Conservation (phyloP, 2,888 invertebrate species). For the Nematopogon swammerdamellus region DNA sequence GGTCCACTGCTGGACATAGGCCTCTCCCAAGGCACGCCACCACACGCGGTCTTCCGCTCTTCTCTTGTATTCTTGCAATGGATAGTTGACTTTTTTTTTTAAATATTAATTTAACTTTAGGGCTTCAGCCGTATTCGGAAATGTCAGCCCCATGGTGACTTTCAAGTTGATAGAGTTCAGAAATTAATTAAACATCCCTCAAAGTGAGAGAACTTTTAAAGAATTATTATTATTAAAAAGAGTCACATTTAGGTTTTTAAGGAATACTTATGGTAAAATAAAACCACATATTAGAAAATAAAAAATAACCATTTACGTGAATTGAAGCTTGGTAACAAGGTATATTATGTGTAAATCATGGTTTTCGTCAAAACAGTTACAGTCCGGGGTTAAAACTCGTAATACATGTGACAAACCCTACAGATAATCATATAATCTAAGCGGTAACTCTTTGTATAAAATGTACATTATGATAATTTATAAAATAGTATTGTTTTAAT, state of each 20-base stretch:
- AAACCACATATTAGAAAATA: conserved; percentile 44
- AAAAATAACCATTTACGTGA: conserved; percentile 54
- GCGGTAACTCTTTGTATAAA: conserved; percentile 52
- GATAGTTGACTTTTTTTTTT: too few relatives aligned
- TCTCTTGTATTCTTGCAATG: too few relatives aligned
- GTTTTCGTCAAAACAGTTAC: conserved; percentile 34
- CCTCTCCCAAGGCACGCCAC: too few relatives aligned
- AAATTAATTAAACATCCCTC: too few relatives aligned
- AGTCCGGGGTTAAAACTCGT: conserved; percentile 44
- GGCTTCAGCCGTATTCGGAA: too few relatives aligned
- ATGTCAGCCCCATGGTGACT: too few relatives aligned
- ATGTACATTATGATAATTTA: conserved; percentile 39
- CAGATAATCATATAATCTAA: conserved; percentile 35
- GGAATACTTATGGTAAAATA: conserved; percentile 22
- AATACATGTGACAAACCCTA: conserved; percentile 43
- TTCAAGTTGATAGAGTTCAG: too few relatives aligned
- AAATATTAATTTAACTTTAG: too few relatives aligned
- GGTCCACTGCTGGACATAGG: too few relatives aligned
- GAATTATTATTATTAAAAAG: conserved; percentile 24
- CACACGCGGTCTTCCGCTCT: too few relatives aligned
- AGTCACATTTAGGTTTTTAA: conserved; percentile 16
- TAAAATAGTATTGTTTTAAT: conserved; percentile 46
- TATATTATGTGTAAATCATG: conserved; percentile 35
- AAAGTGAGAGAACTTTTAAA: not conserved
- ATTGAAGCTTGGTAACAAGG: conserved; percentile 53